Percentiles rank a stretch among this genome's conserved stretches.
These are phyloP conservation scores for Axis porcinus DNA, from an alignment of 2,113 vertebrate species.

Conservation along the genomic window DNA sequence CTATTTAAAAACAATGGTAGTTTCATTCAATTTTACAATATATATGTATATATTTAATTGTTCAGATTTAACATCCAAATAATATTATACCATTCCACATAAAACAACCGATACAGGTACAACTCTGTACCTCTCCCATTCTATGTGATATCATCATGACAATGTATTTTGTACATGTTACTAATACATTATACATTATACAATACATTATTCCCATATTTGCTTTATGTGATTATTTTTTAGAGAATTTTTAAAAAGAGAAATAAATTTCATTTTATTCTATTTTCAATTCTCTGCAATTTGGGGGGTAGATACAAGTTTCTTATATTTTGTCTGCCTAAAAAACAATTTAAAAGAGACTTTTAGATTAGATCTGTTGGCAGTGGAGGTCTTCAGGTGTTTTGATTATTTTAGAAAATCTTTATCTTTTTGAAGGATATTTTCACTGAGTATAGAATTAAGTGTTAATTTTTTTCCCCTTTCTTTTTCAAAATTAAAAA, in stretches of 20 bases:
- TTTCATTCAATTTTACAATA: neutral
- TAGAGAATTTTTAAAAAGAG: neutral
- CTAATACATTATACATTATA: neutral
- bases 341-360: neutral
- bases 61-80: neutral
- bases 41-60: neutral
- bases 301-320: neutral
- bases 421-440: neutral
- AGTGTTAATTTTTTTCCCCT: neutral
- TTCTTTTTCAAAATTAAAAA: neutral
- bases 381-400: neutral
- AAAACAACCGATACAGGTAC: neutral
- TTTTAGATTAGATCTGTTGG: neutral
- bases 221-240: neutral
- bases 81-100: neutral
- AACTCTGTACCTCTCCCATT: neutral
- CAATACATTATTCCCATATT: neutral
- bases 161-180: neutral
- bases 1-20: neutral
- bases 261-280: neutral
- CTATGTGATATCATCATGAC: neutral
- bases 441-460: neutral
- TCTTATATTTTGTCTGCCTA: neutral
- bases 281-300: neutral
- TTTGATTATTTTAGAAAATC: neutral